Conservation (phyloP, 1,140 invertebrate genomes). For the Trachelipus rathkii region DNA sequence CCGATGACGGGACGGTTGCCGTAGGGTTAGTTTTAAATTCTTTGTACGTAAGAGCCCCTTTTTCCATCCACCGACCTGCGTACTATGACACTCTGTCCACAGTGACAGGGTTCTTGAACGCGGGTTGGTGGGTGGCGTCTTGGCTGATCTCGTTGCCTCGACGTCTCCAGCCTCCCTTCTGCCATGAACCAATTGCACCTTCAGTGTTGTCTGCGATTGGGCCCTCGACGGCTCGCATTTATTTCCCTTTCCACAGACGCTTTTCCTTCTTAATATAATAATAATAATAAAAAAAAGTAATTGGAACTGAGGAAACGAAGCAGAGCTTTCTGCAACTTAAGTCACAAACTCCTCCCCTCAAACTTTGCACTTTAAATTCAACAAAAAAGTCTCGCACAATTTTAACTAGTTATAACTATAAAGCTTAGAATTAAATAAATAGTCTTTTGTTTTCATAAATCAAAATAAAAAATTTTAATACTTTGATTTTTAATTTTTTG, state of each 20-base stretch:
- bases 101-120: not conserved
- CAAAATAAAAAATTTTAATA: too few species aligned
- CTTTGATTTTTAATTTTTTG: too few species aligned
- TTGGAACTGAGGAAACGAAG: not conserved
- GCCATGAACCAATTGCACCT: not conserved
- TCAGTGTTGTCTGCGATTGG: not conserved
- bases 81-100: conserved; percentile 6
- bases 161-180: conserved; percentile 1
- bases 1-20: conserved; percentile 44
- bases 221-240: not conserved
- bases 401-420: too few species aligned
- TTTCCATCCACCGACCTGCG: conserved; percentile 30
- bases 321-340: not conserved
- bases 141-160: conserved; percentile 1
- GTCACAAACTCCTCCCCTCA: too few species aligned
- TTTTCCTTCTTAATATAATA: not conserved
- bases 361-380: too few species aligned
- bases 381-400: too few species aligned
- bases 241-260: not conserved
- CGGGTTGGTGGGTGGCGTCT: conserved; percentile 4
- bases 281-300: too few species aligned
- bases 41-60: conserved; percentile 16
- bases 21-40: conserved; percentile 41
- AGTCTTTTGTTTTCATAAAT: too few species aligned
- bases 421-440: too few species aligned